Percentiles rank a stretch among this genome's conserved stretches.
Conservation (phyloP, 2,113 vertebrate species). For the Hoplias malabaricus region DNA sequence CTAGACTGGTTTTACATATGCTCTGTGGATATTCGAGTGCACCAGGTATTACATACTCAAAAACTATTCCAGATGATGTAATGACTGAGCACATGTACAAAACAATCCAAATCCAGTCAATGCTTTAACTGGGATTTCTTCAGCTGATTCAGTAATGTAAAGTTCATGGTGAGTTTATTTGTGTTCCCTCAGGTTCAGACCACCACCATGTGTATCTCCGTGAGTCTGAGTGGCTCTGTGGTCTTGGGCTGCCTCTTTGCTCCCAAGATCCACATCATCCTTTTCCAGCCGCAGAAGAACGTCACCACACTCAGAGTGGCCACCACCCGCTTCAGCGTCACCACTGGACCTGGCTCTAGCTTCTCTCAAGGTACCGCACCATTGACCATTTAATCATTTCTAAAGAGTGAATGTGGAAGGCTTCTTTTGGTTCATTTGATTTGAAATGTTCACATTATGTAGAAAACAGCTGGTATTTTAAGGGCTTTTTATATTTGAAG, state of each 20-base stretch:
- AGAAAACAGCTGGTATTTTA: too few relatives aligned
- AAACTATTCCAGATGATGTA: too few relatives aligned
- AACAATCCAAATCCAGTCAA: too few relatives aligned
- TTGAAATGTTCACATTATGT: too few relatives aligned
- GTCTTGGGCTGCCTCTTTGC: slow-evolving; percentile 95
- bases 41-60: too few relatives aligned
- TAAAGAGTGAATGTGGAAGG: too few relatives aligned
- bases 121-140: not conserved
- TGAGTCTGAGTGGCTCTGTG: slow-evolving; percentile 95
- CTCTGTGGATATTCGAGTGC: too few relatives aligned
- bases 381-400: not conserved
- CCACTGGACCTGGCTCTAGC: slow-evolving; percentile 80
- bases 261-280: slow-evolving; percentile 95
- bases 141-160: not conserved
- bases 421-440: too few relatives aligned
- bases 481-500: too few relatives aligned
- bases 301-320: slow-evolving; percentile 86
- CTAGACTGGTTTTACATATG: too few relatives aligned
- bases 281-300: slow-evolving; percentile 98
- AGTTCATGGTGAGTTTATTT: not conserved
- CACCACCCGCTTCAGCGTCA: slow-evolving; percentile 82
- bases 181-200: slow-evolving; percentile 87
- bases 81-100: too few relatives aligned
- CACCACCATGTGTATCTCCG: slow-evolving; percentile 97
- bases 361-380: slow-evolving; percentile 80